Base-by-base conservation (phyloP, 2,797 vertebrate genomes). In the Ptychobarbus kaznakovi region DNA sequence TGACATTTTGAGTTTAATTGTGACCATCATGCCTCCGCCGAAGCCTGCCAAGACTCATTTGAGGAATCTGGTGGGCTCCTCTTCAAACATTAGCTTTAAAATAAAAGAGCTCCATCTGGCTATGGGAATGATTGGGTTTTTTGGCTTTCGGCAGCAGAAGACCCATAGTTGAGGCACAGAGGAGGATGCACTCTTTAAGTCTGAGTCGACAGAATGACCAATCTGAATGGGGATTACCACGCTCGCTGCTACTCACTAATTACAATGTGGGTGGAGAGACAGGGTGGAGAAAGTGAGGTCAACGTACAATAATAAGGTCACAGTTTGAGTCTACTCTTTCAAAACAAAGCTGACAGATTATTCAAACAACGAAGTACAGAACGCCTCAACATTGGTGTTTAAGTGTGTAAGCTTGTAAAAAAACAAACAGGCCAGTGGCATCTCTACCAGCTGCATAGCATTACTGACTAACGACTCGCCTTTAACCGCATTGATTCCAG, bases 1-100 rank as follows among this genome's bases (percentile, higher is more conserved):
- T 89, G 87, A 86, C 75, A 83, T 85, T 81, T 77, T 8, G 69
- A 86, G 83, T 75, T 66, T 85, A 87, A 86, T 86, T 82, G 75
- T 28, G 61, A 81, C 77, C 86, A 82, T 77, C 88, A 53, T 28
- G 35, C 28, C 83, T 79, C 70, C 61, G 75, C 74, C 16, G 40
- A 75, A 72, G 40, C 74, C 78, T 82, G 79, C 86, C 87, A 87
- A 80, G 81, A 80, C 73, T 63, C 82, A 80, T 86, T 11, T 15
- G 40, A 72, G 83, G 83, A 79, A 79, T 32, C 76, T 61, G 72
- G 70, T 56, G 70, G 81, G 63, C 22, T 66, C 53, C 42, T 25
- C 53, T 80, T 69, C 68, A 74, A 84, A 58, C 76, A 83, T 70
- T 44, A 56, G 66, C 49, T 35, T 61, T 63, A 78, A 63, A 76